phyloP scores from a whole-genome alignment of 2,888 invertebrate species.

The Drosophila bunnanda region DNA sequence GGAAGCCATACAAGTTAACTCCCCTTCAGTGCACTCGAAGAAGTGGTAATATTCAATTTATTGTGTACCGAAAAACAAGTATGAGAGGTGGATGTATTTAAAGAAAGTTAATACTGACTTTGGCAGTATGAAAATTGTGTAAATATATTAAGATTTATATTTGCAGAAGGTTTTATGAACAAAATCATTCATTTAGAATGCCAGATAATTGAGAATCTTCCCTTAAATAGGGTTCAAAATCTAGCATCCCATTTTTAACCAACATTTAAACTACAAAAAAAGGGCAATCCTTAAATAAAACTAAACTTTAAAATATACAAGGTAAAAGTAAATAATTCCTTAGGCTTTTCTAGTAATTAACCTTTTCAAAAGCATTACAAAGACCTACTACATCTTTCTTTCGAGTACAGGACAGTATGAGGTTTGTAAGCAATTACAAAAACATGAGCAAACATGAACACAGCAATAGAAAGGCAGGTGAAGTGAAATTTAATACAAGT shows the following conservation, averaged over 20 bases:
- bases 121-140: neutral
- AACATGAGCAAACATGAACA: conserved; percentile 76
- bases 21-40: conserved; percentile 17
- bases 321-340: no score
- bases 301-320: neutral
- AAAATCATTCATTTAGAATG: neutral
- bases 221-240: no score
- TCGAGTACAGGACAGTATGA: conserved; percentile 6
- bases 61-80: neutral
- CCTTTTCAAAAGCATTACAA: neutral
- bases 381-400: neutral
- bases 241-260: no score
- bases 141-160: neutral
- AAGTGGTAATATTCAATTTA: conserved; percentile 4
- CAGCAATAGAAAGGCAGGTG: conserved; percentile 67
- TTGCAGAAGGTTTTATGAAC: neutral
- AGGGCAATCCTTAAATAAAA: no score
- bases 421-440: conserved; percentile 64
- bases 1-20: conserved; percentile 55
- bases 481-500: conserved; percentile 64
- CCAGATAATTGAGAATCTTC: no score
- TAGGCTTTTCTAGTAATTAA: neutral
- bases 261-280: no score
- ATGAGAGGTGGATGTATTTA: neutral
- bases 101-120: neutral